Base-by-base conservation (phyloP, 2,797 vertebrate species). In the Hipposideros larvatus region DNA sequence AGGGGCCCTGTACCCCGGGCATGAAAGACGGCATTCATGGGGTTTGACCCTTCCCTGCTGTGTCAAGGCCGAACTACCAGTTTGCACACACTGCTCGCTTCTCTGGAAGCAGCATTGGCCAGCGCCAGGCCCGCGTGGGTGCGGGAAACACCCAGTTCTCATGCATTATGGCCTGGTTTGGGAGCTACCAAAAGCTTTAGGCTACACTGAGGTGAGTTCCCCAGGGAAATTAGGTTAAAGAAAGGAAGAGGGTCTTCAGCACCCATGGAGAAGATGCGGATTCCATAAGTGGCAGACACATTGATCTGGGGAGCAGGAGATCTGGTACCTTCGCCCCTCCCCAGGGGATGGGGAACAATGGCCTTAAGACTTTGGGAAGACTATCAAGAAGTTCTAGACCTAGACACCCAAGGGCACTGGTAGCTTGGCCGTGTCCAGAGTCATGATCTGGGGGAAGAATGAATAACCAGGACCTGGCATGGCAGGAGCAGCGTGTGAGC, bases 21-120 rank as follows among this genome's bases (percentile, higher is more conserved):
- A 98, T 98, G 98, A 99, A 98, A 97, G 97, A 94, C 96, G 34
- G 88, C 97, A 98, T 99, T 99, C 98, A 99, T 97, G 90, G 74
- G 91, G 94, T 48, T 82, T 97, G 98, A 98, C 97, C 98, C 98
- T 98, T 98, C 97, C 97, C 98, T 96, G 95, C 87, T 87, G 96
- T 97, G 98, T 98, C 97, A 98, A 95, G 78, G 95, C 97, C 66
- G 66, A 97, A 97, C 98, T 93, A 96, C 98, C 98, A 98, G 97
- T 92, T 96, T 96, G 96, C 98, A 98, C 98, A 98, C 94, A 89
- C 97, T 95, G 97, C 98, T 98, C 74, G 84, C 41, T 80, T 95
- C 92, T 95, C 94, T 94, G 90, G 65, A 55, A 80, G 96, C 87
- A 83, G 96, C 22, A 3, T 3, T 46, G 34, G 85, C 65, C 28